Evolutionary conservation across 2,888 invertebrate species (phyloP), one percentile per base, ranked within the genome.

Genomic region (Eupithecia inturbata): DNA sequence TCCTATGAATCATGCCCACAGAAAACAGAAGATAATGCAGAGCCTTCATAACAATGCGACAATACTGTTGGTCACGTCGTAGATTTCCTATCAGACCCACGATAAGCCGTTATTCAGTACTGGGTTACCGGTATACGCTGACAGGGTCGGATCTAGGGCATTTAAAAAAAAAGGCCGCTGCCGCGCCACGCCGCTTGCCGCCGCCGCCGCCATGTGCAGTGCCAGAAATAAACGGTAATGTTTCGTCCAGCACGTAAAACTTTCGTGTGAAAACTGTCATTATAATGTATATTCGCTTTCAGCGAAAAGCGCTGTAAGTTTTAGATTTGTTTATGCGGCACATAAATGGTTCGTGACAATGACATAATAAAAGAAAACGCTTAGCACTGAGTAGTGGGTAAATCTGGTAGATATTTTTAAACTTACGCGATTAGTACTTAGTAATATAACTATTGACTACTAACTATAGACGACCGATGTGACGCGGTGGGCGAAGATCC

Each of bases 71-170:
- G 72, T 71, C 67, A 77, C 72, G 71, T 71, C 71, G 73, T 68
- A 66, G 57, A 64, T 74, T 74, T 74, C 75, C 67, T 71, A 77
- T 73, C 71, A 70, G 72, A 67, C 22, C 68, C 63, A 33, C 28
- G 68, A 74, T 74, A 74, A 67, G 68, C 73, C 75, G 75, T 77
- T 77, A 75, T 71, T 73, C 77, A 77, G 63, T 77, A 62, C 77
- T 75, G 67, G 75, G 77, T 77, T 77, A 73, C 73, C 76, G 62
- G 68, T 69, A 70, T 68, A 68, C 72, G 67, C 73, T 26, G 26
- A 22, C 76, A 71, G 76, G 67, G 75, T 7, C 14, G 66, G 14
- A 71, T 19, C 60, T 53, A 71, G 41, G 45, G n/a, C 19, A 7
- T 45, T 45, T n/a, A n/a, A 2, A 45, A 45, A n/a, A 45, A 2